A percentile compares a stretch with the other conserved stretches of the same genome.
phyloP scores from a whole-genome alignment of 2,888 invertebrate genomes.

The Sinodicranocentrus sp. region DNA sequence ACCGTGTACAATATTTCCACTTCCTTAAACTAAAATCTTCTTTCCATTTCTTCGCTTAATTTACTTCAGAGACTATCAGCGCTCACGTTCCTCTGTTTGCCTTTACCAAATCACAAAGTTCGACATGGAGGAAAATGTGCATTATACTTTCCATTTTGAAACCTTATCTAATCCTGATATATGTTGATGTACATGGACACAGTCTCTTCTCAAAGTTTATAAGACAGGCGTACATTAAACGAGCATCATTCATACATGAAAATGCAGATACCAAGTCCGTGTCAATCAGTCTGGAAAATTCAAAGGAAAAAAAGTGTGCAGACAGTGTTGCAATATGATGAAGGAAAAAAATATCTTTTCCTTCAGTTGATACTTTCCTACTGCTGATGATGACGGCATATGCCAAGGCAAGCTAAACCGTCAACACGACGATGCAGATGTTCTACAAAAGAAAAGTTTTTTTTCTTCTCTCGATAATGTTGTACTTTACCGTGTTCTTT shows the following conservation, averaged over 20 bases:
- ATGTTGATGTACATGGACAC: no score
- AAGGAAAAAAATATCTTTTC: neutral
- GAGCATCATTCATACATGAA: no score
- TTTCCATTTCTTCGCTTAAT: no score
- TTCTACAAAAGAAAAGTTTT: neutral
- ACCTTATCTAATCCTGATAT: neutral
- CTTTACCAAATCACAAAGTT: neutral
- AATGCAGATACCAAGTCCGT: neutral
- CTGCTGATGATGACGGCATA: neutral
- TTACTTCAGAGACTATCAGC: no score
- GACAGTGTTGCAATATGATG: conserved; percentile 10
- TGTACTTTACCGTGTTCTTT: no score
- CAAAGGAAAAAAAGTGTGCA: conserved; percentile 4
- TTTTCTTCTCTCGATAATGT: neutral
- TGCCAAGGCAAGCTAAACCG: neutral
- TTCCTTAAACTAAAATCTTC: no score
- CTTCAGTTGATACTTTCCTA: no score
- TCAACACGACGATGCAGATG: conserved; percentile 15
- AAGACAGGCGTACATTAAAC: no score
- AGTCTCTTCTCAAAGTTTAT: no score
- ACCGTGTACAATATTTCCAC: no score
- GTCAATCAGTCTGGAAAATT: conserved; percentile 33
- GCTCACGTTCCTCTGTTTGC: neutral
- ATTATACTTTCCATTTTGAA: neutral
- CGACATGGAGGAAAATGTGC: neutral